phyloP scores from a whole-genome alignment of 2,888 invertebrate species.

The Clunio marinus region DNA sequence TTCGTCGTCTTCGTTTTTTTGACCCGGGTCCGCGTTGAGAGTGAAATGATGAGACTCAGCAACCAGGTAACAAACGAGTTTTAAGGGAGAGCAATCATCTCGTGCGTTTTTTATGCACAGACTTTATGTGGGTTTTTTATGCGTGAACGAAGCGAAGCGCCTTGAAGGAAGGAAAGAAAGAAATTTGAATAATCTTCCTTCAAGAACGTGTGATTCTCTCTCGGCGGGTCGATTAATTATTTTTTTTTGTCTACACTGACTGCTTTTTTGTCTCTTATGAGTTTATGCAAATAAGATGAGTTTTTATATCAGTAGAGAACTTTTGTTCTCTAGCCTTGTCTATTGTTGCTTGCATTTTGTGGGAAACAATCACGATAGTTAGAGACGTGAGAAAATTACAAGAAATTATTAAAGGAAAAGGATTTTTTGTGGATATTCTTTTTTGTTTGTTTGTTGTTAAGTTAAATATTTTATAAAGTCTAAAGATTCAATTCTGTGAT shows the following conservation, averaged over 20 bases:
- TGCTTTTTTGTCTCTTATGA: conserved; percentile 7
- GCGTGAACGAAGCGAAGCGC: conserved; percentile 12
- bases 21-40: conserved; percentile 30
- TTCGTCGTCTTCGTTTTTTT: conserved; percentile 22
- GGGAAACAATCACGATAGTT: not conserved
- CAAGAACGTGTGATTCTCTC: conserved; percentile 26
- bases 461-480: too few species aligned
- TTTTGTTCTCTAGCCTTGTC: too few species aligned
- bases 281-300: conserved; percentile 33
- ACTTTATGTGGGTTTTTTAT: conserved; percentile 36
- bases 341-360: not conserved
- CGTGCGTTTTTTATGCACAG: conserved; percentile 21
- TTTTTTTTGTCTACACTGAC: conserved; percentile 26
- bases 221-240: conserved; percentile 34
- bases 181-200: conserved; percentile 36
- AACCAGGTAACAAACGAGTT: conserved; percentile 35
- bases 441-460: too few species aligned
- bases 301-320: conserved; percentile 29
- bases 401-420: too few species aligned
- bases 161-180: conserved; percentile 13
- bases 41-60: conserved; percentile 20
- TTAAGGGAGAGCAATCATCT: conserved; percentile 21
- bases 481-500: too few species aligned
- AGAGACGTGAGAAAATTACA: not conserved
- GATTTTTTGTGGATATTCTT: too few species aligned